A percentile compares a stretch with the other conserved stretches of the same genome.
phyloP scores from a whole-genome alignment of 2,888 invertebrate genomes.

The Troilus luridus region DNA sequence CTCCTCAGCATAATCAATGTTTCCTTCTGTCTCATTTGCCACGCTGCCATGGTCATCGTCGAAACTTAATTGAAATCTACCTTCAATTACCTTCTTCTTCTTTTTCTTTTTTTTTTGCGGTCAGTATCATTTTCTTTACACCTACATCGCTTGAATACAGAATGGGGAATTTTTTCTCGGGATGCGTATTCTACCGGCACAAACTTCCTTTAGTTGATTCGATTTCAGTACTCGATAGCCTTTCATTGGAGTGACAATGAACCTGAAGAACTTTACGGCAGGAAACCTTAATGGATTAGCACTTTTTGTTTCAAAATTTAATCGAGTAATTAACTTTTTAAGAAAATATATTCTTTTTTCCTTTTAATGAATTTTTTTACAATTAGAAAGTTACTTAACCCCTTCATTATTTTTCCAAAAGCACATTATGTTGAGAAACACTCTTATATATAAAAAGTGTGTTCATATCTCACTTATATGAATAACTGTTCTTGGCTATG shows the following conservation, averaged over 20 bases:
- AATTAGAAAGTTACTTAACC: too few relatives aligned
- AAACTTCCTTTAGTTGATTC: too few relatives aligned
- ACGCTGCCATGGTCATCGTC: not conserved
- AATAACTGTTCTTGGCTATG: too few relatives aligned
- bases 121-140: not conserved
- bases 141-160: not conserved
- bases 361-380: too few relatives aligned
- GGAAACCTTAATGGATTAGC: not conserved
- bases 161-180: not conserved
- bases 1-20: not conserved
- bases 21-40: constrained; percentile 49
- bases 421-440: too few relatives aligned
- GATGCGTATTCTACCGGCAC: not conserved
- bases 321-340: too few relatives aligned
- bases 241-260: not conserved
- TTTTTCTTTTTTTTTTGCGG: not conserved
- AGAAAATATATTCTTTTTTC: too few relatives aligned
- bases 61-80: constrained; percentile 15
- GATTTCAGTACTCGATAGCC: not conserved
- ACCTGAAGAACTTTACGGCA: not conserved
- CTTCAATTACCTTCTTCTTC: not conserved
- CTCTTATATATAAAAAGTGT: too few relatives aligned
- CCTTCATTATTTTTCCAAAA: too few relatives aligned
- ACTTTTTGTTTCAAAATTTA: too few relatives aligned
- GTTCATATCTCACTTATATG: too few relatives aligned